Evolutionary conservation across 2,113 vertebrate species (phyloP).

Genomic region (Puma concolor): DNA sequence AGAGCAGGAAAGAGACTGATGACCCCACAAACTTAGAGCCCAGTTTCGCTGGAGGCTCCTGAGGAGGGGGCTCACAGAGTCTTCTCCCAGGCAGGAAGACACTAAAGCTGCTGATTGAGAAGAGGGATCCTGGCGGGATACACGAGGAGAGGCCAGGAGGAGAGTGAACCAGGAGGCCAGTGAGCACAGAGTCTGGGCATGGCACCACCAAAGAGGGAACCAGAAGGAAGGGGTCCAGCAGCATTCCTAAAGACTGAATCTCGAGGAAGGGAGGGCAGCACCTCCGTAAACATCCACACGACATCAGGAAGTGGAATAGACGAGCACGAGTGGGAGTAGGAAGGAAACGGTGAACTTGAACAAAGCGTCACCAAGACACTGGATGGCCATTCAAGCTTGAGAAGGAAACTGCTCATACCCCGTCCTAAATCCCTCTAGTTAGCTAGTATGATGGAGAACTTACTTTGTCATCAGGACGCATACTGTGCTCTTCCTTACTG

Average conservation of each 20-base stretch:
- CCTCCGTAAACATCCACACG: background rate
- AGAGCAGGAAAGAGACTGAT: accelerated
- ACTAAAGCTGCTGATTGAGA: background rate
- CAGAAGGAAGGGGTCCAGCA: background rate
- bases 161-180: background rate
- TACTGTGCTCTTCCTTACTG: background rate
- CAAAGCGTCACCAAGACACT: background rate
- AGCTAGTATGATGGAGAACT: background rate
- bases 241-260: background rate
- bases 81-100: background rate
- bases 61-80: background rate
- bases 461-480: background rate
- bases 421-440: background rate
- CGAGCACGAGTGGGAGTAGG: accelerated
- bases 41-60: background rate
- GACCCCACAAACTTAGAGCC: background rate
- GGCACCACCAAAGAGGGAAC: too few relatives aligned
- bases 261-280: background rate
- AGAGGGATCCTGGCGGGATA: background rate
- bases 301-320: background rate
- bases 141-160: too few relatives aligned
- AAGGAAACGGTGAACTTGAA: background rate
- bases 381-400: background rate
- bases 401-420: background rate
- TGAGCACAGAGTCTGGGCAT: background rate